Evolutionary conservation across 2,888 invertebrate species (phyloP).

Genomic region (Lydus trimaculatus): DNA sequence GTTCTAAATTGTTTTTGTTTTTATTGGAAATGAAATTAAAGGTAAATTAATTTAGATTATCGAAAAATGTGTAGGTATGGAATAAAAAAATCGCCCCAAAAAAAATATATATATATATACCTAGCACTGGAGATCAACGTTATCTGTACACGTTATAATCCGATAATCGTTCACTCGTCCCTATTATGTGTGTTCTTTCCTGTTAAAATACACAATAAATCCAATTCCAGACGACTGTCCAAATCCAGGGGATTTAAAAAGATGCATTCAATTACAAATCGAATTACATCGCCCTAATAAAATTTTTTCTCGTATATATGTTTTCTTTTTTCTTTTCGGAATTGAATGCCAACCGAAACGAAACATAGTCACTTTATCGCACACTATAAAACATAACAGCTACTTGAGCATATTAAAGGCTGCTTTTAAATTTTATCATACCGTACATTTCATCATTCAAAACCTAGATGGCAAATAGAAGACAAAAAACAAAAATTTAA

Average conservation of each 20-base stretch:
- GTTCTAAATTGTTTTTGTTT: no score
- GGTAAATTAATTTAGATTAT: neutral
- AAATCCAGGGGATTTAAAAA: neutral
- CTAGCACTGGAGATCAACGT: neutral
- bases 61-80: neutral
- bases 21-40: neutral
- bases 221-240: neutral
- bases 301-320: neutral
- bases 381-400: neutral
- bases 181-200: neutral
- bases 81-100: neutral
- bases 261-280: constrained; percentile 1
- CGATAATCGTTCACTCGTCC: neutral
- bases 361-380: neutral
- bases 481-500: neutral
- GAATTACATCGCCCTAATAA: neutral
- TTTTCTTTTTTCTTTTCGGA: neutral
- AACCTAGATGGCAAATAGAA: neutral
- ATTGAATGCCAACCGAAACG: neutral
- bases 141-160: constrained; percentile 1
- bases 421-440: neutral
- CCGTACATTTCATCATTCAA: neutral
- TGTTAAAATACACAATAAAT: neutral
- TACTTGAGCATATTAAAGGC: neutral
- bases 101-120: neutral